Percentiles rank a stretch among this genome's conserved stretches.
phyloP scores from a whole-genome alignment of 2,797 vertebrate genomes.

The Gallinago nigripennis region DNA sequence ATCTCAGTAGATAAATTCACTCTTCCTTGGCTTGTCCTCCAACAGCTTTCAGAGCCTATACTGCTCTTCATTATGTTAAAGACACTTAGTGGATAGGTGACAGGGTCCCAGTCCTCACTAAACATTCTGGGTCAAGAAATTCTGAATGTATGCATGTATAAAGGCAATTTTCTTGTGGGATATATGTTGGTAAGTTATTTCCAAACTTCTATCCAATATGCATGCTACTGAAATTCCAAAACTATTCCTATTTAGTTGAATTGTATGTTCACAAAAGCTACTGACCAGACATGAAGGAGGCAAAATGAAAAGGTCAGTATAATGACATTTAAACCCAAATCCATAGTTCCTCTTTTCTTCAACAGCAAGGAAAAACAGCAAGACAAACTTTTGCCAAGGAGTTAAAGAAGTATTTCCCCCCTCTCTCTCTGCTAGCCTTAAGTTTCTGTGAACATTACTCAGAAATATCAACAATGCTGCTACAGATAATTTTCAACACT shows the following conservation, averaged over 20 bases:
- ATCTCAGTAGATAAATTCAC: background rate
- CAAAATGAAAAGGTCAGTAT: background rate
- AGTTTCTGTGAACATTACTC: constrained; percentile 48
- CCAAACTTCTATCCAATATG: background rate
- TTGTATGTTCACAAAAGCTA: background rate
- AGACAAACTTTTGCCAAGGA: constrained; percentile 5
- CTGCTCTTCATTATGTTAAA: background rate
- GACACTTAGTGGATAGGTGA: background rate
- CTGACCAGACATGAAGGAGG: background rate
- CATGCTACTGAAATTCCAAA: background rate
- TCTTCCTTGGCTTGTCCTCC: background rate
- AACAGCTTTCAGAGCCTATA: background rate
- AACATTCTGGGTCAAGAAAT: background rate
- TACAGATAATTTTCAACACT: constrained; percentile 54
- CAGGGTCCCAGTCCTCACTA: background rate
- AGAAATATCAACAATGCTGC: constrained; percentile 27
- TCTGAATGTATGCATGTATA: background rate
- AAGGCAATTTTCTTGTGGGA: background rate
- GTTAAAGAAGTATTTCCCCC: constrained; percentile 27
- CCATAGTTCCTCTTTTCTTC: constrained; percentile 2
- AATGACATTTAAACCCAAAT: background rate
- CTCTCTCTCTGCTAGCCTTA: background rate
- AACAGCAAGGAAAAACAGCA: constrained; percentile 25
- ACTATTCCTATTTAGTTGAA: background rate
- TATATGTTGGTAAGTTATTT: background rate